Conservation (phyloP, 2,797 vertebrate species). For the Ptychadena robeensis region DNA sequence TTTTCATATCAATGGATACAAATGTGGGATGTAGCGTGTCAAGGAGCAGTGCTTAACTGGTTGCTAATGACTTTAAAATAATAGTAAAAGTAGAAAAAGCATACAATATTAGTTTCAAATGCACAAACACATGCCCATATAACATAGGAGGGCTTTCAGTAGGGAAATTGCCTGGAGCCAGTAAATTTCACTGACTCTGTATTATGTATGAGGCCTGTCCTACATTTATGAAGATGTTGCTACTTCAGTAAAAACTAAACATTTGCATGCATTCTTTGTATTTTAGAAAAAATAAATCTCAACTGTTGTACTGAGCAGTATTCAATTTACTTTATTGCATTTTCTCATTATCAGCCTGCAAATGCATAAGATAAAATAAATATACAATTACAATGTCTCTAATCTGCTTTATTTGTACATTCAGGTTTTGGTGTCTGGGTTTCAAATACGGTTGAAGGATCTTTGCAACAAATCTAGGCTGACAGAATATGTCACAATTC, state of each 20-base stretch:
- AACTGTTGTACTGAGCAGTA: too few species aligned
- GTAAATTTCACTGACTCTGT: background rate
- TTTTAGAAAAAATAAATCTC: too few species aligned
- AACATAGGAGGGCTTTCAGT: too few species aligned
- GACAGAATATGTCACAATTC: slow-evolving; percentile 78
- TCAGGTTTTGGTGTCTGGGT: slow-evolving; percentile 86
- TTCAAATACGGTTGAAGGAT: slow-evolving; percentile 80
- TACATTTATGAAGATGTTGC: background rate
- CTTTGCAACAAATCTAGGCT: slow-evolving; percentile 79
- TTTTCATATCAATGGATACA: background rate
- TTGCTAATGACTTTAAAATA: background rate
- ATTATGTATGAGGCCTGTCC: background rate
- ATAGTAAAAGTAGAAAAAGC: too few species aligned
- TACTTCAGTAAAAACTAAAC: background rate
- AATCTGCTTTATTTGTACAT: slow-evolving; percentile 26
- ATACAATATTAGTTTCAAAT: too few species aligned
- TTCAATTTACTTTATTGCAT: background rate
- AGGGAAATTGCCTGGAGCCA: background rate
- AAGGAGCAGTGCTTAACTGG: background rate
- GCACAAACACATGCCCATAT: too few species aligned
- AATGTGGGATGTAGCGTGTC: background rate
- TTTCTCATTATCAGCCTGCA: background rate
- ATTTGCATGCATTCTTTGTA: background rate
- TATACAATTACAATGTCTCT: background rate
- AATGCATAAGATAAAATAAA: background rate